Evolutionary conservation across 2,113 vertebrate genomes (phyloP), one percentile per base, ranked within the genome.

Genomic region (Melanerpes formicivorus): DNA sequence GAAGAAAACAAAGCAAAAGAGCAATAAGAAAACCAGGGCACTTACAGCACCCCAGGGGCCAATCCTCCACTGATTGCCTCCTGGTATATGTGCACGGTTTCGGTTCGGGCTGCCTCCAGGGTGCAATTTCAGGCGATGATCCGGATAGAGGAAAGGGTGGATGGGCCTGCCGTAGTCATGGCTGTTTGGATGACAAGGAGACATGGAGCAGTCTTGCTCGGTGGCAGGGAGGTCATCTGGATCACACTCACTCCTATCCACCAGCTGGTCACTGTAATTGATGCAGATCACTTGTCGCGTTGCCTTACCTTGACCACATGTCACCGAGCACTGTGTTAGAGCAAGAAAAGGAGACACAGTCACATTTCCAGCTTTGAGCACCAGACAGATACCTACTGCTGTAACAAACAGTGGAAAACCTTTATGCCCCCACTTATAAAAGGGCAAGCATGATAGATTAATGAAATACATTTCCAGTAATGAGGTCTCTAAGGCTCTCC

Each of bases 1-100:
- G 9, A 0, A 8, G 42, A 48, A 32, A 40, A 80, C 9, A 56
- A 27, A 29, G 14, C 10, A 26, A 25, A 48, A 18, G 8, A 56
- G 46, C 18, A 89, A n/a, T 40, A 80, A 74, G 69, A 83, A 62
- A 85, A 78, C 11, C 58, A 21, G 30, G 55, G 55, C 94, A 97
- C 99, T 99, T 96, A 99, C 99, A 90, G 99, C 99, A 95, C 99
- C 99, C 99, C 99, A 99, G 40, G 99, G 99, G 34, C 99, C 99
- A 9, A 98, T 99, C 89, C 99, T 98, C 99, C 99, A 99, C 90
- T 99, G 99, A 93, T 98, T 99, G 84, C 98, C 98, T 32, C 97
- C 97, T 0, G 97, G 96, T 17, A 95, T 75, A 3, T 98, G 98
- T 3, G 95, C 97, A 9, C 95, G 98, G 82, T 95, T 97, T 60